Conservation (phyloP, 2,888 invertebrate genomes). For the Drosophila pseudotalamancana region DNA sequence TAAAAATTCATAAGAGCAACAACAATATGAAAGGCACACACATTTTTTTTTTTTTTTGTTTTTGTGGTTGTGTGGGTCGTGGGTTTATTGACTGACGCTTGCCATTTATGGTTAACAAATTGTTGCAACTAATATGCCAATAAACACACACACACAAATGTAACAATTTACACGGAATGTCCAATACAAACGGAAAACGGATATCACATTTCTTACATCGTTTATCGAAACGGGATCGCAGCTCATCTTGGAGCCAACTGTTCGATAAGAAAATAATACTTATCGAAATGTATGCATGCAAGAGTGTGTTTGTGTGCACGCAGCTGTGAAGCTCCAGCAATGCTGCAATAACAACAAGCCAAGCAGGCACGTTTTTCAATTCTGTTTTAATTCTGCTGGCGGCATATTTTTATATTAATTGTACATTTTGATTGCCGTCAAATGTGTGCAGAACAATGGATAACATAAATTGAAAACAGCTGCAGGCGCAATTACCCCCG, state of each 20-base stretch:
- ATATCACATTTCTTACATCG: constrained; percentile 18
- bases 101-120: constrained; percentile 68
- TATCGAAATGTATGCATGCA: constrained; percentile 13
- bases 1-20: constrained; percentile 38
- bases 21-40: no score
- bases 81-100: constrained; percentile 66
- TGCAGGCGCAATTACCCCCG: constrained; percentile 17
- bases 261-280: constrained; percentile 15
- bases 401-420: constrained; percentile 23
- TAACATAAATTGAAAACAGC: constrained; percentile 28
- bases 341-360: constrained; percentile 16
- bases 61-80: constrained; percentile 56
- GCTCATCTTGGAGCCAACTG: constrained; percentile 24
- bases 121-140: constrained; percentile 59
- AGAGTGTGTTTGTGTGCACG: background rate
- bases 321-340: constrained; percentile 41
- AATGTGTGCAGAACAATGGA: constrained; percentile 31
- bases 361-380: background rate
- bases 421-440: constrained; percentile 29
- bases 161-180: background rate
- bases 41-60: constrained; percentile 13
- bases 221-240: constrained; percentile 24
- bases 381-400: no score
- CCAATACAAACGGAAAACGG: background rate
- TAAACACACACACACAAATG: constrained; percentile 13